Evolutionary conservation across 2,888 invertebrate genomes (phyloP).

Genomic region (Conomelus anceps): DNA sequence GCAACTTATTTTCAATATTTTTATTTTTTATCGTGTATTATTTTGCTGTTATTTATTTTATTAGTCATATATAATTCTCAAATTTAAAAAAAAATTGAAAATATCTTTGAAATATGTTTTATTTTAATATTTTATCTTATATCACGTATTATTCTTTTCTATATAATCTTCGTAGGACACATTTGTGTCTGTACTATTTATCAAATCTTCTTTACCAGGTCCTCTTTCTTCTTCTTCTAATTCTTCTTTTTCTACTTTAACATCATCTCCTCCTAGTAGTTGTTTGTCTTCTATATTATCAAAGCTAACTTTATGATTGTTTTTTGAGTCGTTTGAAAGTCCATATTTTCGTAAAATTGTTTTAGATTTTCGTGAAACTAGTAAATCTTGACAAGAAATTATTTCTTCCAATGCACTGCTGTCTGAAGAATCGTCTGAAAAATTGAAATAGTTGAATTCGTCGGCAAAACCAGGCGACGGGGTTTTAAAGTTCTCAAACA

Average conservation of each 20-base stretch:
- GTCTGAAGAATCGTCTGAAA: not conserved
- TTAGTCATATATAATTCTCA: too few relatives aligned
- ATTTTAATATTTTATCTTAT: too few relatives aligned
- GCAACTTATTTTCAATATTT: too few relatives aligned
- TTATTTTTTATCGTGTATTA: too few relatives aligned
- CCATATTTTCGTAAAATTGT: not conserved
- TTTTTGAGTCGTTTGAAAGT: not conserved
- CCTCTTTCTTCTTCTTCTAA: not conserved
- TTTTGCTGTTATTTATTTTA: too few relatives aligned
- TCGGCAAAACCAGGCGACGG: not conserved
- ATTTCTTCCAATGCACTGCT: not conserved
- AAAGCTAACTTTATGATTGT: not conserved
- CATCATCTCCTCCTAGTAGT: not conserved
- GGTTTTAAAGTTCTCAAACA: not conserved
- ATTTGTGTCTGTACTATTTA: not conserved
- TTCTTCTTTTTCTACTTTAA: not conserved
- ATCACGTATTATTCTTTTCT: not conserved
- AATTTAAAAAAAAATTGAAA: too few relatives aligned
- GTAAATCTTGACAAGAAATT: not conserved
- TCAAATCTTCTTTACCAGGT: not conserved
- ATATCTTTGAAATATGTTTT: too few relatives aligned
- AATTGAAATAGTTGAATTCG: not conserved
- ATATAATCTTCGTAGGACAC: not conserved
- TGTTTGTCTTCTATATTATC: not conserved
- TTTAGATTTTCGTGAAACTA: not conserved